Conservation (phyloP, 2,113 vertebrate species). For the Callorhinus ursinus region DNA sequence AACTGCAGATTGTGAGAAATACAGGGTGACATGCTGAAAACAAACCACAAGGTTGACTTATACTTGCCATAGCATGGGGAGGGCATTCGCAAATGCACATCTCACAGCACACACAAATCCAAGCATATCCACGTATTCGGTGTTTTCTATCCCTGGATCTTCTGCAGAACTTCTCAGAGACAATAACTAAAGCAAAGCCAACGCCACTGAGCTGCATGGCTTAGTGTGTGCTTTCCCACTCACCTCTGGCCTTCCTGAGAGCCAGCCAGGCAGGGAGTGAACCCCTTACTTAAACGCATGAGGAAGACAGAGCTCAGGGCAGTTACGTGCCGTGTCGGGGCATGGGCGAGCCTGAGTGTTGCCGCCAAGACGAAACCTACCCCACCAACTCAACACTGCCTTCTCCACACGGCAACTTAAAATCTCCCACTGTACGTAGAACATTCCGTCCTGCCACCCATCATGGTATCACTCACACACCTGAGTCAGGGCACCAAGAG, state of each 20-base stretch:
- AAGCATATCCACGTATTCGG: rapidly evolving
- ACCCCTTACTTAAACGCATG: rapidly evolving
- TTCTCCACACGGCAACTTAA: rapidly evolving
- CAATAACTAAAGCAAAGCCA: background rate
- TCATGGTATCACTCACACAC: rapidly evolving
- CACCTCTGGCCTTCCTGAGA: rapidly evolving
- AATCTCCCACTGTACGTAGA: background rate
- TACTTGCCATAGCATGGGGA: rapidly evolving
- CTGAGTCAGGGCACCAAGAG: background rate
- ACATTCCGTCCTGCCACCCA: background rate
- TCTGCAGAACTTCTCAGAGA: rapidly evolving
- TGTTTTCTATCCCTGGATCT: background rate
- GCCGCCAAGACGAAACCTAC: background rate
- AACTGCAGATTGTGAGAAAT: background rate
- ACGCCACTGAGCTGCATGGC: rapidly evolving
- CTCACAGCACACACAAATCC: background rate
- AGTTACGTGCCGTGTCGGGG: rapidly evolving
- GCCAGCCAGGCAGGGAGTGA: rapidly evolving
- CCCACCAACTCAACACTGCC: background rate
- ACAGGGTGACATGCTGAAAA: background rate
- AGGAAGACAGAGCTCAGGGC: background rate
- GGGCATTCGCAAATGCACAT: rapidly evolving
- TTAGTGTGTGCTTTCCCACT: rapidly evolving
- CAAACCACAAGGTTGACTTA: background rate
- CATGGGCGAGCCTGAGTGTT: rapidly evolving